Conservation (phyloP, 2,797 vertebrate genomes). For the Aldrovandia affinis region DNA sequence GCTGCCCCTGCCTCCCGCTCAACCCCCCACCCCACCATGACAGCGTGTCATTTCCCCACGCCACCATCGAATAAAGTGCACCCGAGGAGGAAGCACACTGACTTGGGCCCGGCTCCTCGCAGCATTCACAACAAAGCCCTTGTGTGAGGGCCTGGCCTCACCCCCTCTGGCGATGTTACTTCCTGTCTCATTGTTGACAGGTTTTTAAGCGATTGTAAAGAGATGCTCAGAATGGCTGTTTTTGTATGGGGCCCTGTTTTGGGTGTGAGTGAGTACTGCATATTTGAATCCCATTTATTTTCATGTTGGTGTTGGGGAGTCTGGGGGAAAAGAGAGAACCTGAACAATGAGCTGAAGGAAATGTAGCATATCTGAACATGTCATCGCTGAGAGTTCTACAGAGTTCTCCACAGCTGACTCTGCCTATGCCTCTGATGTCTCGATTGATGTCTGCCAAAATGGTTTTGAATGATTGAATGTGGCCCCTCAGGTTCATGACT, state of each 20-base stretch:
- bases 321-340: neutral
- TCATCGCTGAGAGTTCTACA: neutral
- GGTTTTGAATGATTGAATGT: neutral
- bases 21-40: neutral
- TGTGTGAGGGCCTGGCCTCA: neutral
- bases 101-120: neutral
- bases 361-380: too few relatives aligned
- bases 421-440: too few relatives aligned
- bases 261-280: neutral
- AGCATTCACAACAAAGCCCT: neutral
- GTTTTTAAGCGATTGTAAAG: neutral
- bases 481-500: neutral
- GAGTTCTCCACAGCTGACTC: too few relatives aligned
- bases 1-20: neutral
- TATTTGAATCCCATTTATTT: neutral
- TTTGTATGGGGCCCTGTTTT: neutral
- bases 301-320: neutral
- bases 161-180: neutral
- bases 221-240: neutral
- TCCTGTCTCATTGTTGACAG: neutral
- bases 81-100: neutral
- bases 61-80: neutral
- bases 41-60: neutral
- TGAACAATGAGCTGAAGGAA: neutral
- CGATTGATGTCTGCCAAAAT: neutral